Evolutionary conservation across 2,888 invertebrate genomes (phyloP).

Genomic region (Drosophila monieri): DNA sequence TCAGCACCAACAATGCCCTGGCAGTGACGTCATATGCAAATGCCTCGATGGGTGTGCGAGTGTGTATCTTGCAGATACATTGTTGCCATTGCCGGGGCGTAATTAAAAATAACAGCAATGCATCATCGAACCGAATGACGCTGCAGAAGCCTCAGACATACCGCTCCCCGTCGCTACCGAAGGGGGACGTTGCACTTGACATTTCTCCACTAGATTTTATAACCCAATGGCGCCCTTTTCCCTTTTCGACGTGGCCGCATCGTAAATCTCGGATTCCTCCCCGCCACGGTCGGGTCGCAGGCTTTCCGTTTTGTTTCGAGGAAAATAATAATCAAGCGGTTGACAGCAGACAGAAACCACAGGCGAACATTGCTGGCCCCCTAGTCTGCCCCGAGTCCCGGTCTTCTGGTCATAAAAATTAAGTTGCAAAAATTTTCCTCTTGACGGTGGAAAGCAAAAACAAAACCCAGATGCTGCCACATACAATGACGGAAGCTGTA

Average conservation of each 20-base stretch:
- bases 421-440: slow-evolving; percentile 67
- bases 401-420: slow-evolving; percentile 64
- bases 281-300: neutral
- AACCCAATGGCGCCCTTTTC: slow-evolving; percentile 62
- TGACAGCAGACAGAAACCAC: slow-evolving; percentile 54
- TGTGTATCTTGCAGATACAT: slow-evolving; percentile 51
- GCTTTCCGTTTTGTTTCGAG: slow-evolving; percentile 57
- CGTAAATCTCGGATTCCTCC: slow-evolving; percentile 24
- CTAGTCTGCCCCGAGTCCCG: slow-evolving; percentile 29
- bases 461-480: slow-evolving; percentile 38
- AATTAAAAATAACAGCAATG: slow-evolving; percentile 78
- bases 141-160: slow-evolving; percentile 37
- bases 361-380: slow-evolving; percentile 37
- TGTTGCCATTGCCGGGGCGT: slow-evolving; percentile 47
- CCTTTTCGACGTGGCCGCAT: slow-evolving; percentile 43
- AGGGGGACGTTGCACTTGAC: slow-evolving; percentile 66
- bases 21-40: slow-evolving; percentile 76
- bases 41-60: slow-evolving; percentile 45
- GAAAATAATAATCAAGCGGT: slow-evolving; percentile 42
- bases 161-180: neutral
- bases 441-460: slow-evolving; percentile 27
- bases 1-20: slow-evolving; percentile 61
- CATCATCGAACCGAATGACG: slow-evolving; percentile 64
- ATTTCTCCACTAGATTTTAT: slow-evolving; percentile 68
- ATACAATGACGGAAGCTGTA: slow-evolving; percentile 64